Evolutionary conservation across 2,888 invertebrate species (phyloP).

Genomic region (Mermis nigrescens): DNA sequence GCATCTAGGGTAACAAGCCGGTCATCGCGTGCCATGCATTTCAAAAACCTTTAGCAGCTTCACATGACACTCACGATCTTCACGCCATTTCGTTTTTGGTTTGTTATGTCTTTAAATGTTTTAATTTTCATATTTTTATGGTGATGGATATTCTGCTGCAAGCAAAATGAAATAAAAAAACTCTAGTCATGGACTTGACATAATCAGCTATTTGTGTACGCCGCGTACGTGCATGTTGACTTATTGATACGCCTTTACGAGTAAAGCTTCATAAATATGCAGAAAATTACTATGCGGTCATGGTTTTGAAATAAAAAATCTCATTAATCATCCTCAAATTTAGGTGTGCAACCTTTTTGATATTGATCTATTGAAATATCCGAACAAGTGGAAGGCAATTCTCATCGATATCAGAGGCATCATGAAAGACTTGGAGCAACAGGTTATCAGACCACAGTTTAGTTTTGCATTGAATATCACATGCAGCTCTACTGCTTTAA

Average conservation of each 20-base stretch:
- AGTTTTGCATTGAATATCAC: not conserved
- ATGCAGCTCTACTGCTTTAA: conserved; percentile 13
- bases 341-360: conserved; percentile 53
- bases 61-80: too few species aligned
- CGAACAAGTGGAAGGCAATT: conserved; percentile 70
- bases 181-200: too few species aligned
- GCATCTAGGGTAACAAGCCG: too few species aligned
- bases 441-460: conserved; percentile 11
- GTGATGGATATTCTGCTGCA: too few species aligned
- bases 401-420: conserved; percentile 62
- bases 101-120: too few species aligned
- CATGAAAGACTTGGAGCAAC: conserved; percentile 28
- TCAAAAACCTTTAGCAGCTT: too few species aligned
- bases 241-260: not conserved
- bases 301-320: not conserved
- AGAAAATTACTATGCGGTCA: conserved; percentile 15
- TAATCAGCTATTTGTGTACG: too few species aligned
- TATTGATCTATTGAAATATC: conserved; percentile 65
- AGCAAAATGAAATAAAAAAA: too few species aligned
- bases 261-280: conserved; percentile 18
- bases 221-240: not conserved
- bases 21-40: too few species aligned
- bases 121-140: too few species aligned
- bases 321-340: not conserved
- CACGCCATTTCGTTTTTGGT: too few species aligned